These are phyloP conservation scores for Trachelus troglodyta DNA, from an alignment of 2,888 invertebrate species.

Conservation along the genomic window DNA sequence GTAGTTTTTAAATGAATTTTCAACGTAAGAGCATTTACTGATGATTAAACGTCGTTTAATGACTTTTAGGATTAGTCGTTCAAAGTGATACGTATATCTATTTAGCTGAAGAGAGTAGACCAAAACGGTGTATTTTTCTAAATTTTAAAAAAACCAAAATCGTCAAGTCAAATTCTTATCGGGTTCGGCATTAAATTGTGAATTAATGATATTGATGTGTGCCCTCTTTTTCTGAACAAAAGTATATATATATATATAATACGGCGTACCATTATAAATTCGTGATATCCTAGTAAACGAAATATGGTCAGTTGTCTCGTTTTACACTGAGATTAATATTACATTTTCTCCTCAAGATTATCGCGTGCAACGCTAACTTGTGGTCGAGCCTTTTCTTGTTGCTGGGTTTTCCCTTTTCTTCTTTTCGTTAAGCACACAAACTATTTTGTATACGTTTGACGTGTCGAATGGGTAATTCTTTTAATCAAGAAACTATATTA, in stretches of 20 bases:
- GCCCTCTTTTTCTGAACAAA: too few relatives aligned
- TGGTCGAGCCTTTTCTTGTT: neutral
- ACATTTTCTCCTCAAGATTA: neutral
- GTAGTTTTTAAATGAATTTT: conserved; percentile 3
- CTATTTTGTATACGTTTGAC: too few relatives aligned
- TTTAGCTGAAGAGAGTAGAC: conserved; percentile 51
- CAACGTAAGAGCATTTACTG: neutral
- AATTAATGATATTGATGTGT: too few relatives aligned
- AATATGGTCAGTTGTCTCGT: neutral
- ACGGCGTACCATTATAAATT: neutral
- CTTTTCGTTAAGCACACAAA: too few relatives aligned
- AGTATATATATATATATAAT: too few relatives aligned
- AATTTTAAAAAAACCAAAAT: conserved; percentile 41
- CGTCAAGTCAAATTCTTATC: conserved; percentile 29
- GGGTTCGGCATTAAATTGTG: conserved; percentile 21
- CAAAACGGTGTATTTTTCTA: conserved; percentile 51
- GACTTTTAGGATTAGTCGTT: conserved; percentile 41
- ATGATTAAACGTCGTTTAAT: conserved; percentile 3
- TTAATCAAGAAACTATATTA: too few relatives aligned
- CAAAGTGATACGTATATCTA: conserved; percentile 53
- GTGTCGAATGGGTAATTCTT: too few relatives aligned
- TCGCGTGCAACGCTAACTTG: neutral
- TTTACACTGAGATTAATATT: conserved; percentile 7
- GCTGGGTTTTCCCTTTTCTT: too few relatives aligned
- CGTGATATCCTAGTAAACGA: conserved; percentile 2